A percentile compares a stretch with the other conserved stretches of the same genome.
Evolutionary conservation across 1,140 invertebrate species (phyloP).

Genomic region (Drosophila mayri): DNA sequence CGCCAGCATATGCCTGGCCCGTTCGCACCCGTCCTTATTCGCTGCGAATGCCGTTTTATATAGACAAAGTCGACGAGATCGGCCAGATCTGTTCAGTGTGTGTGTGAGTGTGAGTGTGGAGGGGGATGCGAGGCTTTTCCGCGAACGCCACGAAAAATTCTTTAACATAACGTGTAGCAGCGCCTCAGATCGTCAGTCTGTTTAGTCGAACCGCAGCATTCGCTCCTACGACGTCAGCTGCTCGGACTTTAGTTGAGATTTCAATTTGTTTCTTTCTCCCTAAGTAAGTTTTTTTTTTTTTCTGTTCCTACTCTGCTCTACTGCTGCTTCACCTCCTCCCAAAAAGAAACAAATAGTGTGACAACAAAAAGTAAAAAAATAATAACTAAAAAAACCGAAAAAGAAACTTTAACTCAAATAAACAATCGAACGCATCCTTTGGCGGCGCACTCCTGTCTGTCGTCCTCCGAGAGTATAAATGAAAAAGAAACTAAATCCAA

Average conservation of each 20-base stretch:
- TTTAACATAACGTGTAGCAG: conserved; percentile 85
- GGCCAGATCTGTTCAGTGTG: not conserved
- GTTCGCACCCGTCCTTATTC: conserved; percentile 39
- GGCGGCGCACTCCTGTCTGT: not conserved
- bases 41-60: conserved; percentile 30
- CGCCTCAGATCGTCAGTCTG: conserved; percentile 84
- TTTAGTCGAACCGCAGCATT: conserved; percentile 85
- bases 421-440: conserved; percentile 19
- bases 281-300: conserved; percentile 81
- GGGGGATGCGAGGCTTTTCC: conserved; percentile 63
- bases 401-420: conserved; percentile 11
- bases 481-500: conserved; percentile 21
- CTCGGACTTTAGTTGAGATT: conserved; percentile 85
- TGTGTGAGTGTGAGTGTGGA: conserved; percentile 20
- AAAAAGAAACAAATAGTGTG: conserved; percentile 27
- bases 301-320: conserved; percentile 54
- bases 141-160: conserved; percentile 82
- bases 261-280: conserved; percentile 85
- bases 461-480: not conserved
- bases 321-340: conserved; percentile 56
- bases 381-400: conserved; percentile 16
- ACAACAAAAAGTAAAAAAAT: conserved; percentile 24
- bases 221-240: conserved; percentile 85
- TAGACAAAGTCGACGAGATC: conserved; percentile 16
- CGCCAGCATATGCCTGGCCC: conserved; percentile 60